Conservation (phyloP, 2,113 vertebrate genomes). For the Melanotaenia duboulayi region DNA sequence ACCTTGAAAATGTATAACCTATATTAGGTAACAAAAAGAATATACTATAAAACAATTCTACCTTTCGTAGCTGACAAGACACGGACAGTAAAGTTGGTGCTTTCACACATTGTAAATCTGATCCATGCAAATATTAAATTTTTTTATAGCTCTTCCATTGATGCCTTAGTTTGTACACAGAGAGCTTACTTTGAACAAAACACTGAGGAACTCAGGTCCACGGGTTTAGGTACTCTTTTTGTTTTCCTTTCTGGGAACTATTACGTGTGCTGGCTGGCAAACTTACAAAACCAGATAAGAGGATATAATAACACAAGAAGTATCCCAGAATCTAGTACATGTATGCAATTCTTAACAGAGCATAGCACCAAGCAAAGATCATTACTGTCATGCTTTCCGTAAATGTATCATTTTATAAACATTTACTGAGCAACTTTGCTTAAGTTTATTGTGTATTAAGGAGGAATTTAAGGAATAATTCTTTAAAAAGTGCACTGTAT, state of each 20-base stretch:
- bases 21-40: slow-evolving; percentile 24
- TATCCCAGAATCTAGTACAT: slow-evolving; percentile 17
- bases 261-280: slow-evolving; percentile 8
- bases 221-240: neutral
- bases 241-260: slow-evolving; percentile 6
- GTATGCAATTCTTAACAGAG: slow-evolving; percentile 1
- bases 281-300: slow-evolving; percentile 28
- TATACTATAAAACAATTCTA: slow-evolving; percentile 12
- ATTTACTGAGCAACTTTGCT: neutral
- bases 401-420: no score
- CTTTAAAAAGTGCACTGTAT: no score
- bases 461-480: no score
- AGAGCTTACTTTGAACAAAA: slow-evolving; percentile 20
- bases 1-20: slow-evolving; percentile 9
- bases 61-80: no score
- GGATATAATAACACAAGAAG: slow-evolving; percentile 2
- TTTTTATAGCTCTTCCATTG: slow-evolving; percentile 23
- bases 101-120: slow-evolving; percentile 6
- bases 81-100: no score
- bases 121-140: slow-evolving; percentile 27
- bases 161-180: slow-evolving; percentile 8
- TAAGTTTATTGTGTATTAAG: neutral
- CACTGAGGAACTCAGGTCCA: neutral
- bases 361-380: neutral
- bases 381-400: neutral